Percentiles rank a stretch among this genome's conserved stretches.
Evolutionary conservation across 2,888 invertebrate genomes (phyloP).

Genomic region (Linnaemya vulpina): DNA sequence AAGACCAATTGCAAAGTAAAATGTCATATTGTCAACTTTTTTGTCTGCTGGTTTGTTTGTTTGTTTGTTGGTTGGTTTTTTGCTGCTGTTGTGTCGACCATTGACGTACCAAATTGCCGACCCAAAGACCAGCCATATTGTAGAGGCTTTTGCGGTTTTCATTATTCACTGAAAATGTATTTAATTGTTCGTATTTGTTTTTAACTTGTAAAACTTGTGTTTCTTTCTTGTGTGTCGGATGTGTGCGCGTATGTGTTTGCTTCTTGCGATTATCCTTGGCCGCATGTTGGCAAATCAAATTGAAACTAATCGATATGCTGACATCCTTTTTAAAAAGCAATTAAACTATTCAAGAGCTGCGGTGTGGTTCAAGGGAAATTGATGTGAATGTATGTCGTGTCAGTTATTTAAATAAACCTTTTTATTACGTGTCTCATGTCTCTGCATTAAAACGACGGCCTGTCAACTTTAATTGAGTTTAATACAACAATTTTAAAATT

Average conservation of each 20-base stretch:
- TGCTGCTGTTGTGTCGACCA: constrained; percentile 38
- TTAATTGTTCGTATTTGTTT: constrained; percentile 51
- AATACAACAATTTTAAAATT: no score
- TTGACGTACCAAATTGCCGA: constrained; percentile 51
- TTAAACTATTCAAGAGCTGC: constrained; percentile 54
- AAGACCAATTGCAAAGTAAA: constrained; percentile 56
- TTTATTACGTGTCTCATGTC: no score
- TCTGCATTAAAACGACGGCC: no score
- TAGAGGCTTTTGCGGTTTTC: constrained; percentile 68
- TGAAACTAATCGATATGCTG: constrained; percentile 66
- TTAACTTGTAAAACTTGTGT: constrained; percentile 26
- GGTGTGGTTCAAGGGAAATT: constrained; percentile 16
- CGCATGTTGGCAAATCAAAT: constrained; percentile 62
- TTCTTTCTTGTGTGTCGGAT: background rate
- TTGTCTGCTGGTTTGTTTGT: no score
- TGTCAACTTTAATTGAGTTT: no score
- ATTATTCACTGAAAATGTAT: constrained; percentile 50
- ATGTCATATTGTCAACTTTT: constrained; percentile 64
- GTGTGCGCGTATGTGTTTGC: background rate
- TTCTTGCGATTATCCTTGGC: constrained; percentile 40
- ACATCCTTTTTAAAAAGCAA: constrained; percentile 65
- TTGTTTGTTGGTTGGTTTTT: background rate
- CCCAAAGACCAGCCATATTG: constrained; percentile 63
- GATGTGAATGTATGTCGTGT: background rate
- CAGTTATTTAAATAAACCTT: background rate